Percentiles rank a stretch among this genome's conserved stretches.
Conservation (phyloP, 2,888 invertebrate genomes). For the Drosophila robusta region DNA sequence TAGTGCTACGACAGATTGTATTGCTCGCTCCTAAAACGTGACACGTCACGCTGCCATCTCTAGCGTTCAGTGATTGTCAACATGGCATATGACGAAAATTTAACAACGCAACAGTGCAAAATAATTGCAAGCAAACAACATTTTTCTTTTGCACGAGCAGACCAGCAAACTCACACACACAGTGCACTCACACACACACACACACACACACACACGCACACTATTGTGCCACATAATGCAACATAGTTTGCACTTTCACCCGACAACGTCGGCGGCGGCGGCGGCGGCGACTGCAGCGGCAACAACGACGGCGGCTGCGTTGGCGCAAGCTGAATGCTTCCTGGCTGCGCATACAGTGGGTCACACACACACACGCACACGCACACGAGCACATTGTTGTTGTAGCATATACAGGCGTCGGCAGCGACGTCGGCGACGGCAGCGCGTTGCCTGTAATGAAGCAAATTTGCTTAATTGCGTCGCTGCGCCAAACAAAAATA, state of each 20-base stretch:
- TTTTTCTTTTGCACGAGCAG: conserved; percentile 56
- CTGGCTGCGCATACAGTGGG: conserved; percentile 54
- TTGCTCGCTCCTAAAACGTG: conserved; percentile 7
- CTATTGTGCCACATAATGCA: conserved; percentile 53
- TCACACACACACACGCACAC: conserved; percentile 31
- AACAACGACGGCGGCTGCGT: conserved; percentile 16
- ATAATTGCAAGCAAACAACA: conserved; percentile 70
- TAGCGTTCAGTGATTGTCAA: conserved; percentile 36
- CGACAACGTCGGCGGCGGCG: conserved; percentile 28
- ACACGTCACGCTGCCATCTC: conserved; percentile 28
- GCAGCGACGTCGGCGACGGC: conserved; percentile 26
- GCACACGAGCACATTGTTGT: conserved; percentile 5
- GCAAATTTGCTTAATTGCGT: conserved; percentile 70
- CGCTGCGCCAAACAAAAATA: conserved; percentile 64
- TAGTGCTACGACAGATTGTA: too few relatives aligned
- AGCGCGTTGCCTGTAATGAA: conserved; percentile 58
- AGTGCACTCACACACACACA: conserved; percentile 1
- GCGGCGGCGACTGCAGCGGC: conserved; percentile 1
- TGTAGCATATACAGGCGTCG: conserved; percentile 24
- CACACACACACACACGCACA: conserved; percentile 6
- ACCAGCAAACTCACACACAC: conserved; percentile 14
- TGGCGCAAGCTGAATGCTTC: conserved; percentile 52
- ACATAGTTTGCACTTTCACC: conserved; percentile 69
- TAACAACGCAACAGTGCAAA: conserved; percentile 69
- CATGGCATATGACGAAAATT: conserved; percentile 57